Evolutionary conservation across 2,797 vertebrate species (phyloP).

Genomic region (Phataginus tricuspis): DNA sequence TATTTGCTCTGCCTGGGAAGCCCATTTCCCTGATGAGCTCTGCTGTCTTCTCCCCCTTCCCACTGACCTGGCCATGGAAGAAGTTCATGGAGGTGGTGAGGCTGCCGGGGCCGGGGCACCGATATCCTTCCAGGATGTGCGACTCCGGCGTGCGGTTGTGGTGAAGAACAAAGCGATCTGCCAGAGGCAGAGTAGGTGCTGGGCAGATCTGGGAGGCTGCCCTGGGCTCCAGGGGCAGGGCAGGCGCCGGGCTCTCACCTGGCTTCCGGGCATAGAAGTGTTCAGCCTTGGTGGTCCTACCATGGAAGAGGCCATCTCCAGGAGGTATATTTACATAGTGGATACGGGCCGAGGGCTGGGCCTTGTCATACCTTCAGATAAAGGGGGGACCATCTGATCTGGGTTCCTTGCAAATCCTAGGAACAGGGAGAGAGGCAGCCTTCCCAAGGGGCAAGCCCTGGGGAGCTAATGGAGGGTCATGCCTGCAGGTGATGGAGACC

Average conservation of each 20-base stretch:
- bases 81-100: constrained; percentile 38
- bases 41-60: neutral
- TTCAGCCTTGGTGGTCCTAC: neutral
- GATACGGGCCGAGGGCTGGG: neutral
- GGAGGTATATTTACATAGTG: neutral
- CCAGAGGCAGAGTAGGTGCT: neutral
- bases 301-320: neutral
- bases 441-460: neutral
- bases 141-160: constrained; percentile 47
- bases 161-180: constrained; percentile 50
- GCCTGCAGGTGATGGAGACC: neutral
- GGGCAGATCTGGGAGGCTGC: neutral
- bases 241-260: neutral
- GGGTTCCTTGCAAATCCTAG: neutral
- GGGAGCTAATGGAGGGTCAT: neutral
- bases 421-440: neutral
- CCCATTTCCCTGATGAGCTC: neutral
- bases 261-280: constrained; percentile 30
- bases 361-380: constrained; percentile 70
- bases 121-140: constrained; percentile 69
- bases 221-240: rapidly evolving
- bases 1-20: neutral
- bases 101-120: neutral
- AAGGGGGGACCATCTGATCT: neutral
- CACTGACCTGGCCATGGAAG: constrained; percentile 66